Conservation (phyloP, 2,888 invertebrate genomes). For the Vanessa cardui region DNA sequence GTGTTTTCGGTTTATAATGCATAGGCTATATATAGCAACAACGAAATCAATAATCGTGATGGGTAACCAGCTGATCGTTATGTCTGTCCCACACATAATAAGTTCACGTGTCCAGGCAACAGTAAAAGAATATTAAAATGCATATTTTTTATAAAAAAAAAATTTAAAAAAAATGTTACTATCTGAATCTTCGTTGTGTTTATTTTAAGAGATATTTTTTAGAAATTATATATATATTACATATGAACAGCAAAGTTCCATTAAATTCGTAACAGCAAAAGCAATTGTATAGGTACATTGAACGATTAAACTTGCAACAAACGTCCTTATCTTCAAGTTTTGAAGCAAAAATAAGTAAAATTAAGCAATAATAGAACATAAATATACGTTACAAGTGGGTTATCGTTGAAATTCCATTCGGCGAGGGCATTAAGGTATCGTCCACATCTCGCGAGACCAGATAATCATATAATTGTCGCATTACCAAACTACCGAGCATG, state of each 20-base stretch:
- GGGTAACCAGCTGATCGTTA: constrained; percentile 38
- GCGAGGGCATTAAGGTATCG: constrained; percentile 17
- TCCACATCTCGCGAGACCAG: constrained; percentile 27
- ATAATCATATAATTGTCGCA: constrained; percentile 36
- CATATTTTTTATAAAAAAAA: no score
- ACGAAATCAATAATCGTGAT: constrained; percentile 30
- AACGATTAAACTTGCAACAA: neutral
- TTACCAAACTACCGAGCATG: constrained; percentile 38
- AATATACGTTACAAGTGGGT: constrained; percentile 5
- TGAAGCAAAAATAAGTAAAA: neutral
- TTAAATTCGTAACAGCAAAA: no score
- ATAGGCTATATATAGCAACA: constrained; percentile 32
- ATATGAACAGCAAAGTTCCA: no score
- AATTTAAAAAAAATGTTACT: no score
- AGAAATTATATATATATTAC: no score
- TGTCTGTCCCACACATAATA: constrained; percentile 25
- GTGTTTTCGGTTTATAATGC: constrained; percentile 17
- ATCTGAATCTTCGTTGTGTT: no score
- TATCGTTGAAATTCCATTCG: neutral
- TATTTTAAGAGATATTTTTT: no score
- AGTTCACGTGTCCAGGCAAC: neutral
- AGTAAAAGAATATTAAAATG: neutral
- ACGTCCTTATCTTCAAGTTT: neutral
- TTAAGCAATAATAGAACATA: neutral
- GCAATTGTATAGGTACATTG: neutral